Evolutionary conservation across 1,140 invertebrate species (phyloP).

Genomic region (Bombus impatiens): DNA sequence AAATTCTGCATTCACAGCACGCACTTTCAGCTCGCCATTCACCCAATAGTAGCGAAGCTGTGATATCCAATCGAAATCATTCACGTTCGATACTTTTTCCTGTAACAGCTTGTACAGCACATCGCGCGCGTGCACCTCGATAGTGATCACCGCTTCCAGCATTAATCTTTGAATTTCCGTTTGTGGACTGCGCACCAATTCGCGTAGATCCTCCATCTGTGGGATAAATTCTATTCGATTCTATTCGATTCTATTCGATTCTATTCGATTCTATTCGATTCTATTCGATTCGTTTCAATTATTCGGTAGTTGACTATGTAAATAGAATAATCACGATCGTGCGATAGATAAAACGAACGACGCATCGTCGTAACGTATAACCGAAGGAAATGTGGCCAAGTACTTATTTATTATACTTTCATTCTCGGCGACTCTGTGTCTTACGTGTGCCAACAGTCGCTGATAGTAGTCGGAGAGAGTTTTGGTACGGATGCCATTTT

Average conservation of each 20-base stretch:
- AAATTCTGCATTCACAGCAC: slow-evolving; percentile 86
- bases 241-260: too few species aligned
- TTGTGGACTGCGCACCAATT: slow-evolving; percentile 85
- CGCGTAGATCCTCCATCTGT: slow-evolving; percentile 86
- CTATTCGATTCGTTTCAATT: too few species aligned
- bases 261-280: too few species aligned
- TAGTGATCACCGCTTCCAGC: slow-evolving; percentile 86
- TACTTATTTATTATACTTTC: too few species aligned
- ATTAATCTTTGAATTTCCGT: slow-evolving; percentile 87
- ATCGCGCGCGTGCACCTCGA: slow-evolving; percentile 88
- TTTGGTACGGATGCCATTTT: slow-evolving; percentile 82
- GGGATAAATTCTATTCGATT: neutral
- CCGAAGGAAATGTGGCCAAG: too few species aligned
- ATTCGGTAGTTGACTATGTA: neutral
- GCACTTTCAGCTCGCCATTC: slow-evolving; percentile 83
- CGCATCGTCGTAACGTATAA: too few species aligned
- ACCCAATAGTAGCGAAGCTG: slow-evolving; percentile 89
- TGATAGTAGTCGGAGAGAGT: slow-evolving; percentile 81
- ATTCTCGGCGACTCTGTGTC: neutral
- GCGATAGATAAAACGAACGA: neutral
- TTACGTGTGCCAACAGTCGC: slow-evolving; percentile 77
- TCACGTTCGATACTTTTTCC: slow-evolving; percentile 84
- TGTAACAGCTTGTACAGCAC: slow-evolving; percentile 85
- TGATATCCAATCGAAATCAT: slow-evolving; percentile 92
- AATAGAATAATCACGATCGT: neutral